These are phyloP conservation scores for Regulus satrapa DNA, from an alignment of 2,113 vertebrate species.

Conservation along the genomic window DNA sequence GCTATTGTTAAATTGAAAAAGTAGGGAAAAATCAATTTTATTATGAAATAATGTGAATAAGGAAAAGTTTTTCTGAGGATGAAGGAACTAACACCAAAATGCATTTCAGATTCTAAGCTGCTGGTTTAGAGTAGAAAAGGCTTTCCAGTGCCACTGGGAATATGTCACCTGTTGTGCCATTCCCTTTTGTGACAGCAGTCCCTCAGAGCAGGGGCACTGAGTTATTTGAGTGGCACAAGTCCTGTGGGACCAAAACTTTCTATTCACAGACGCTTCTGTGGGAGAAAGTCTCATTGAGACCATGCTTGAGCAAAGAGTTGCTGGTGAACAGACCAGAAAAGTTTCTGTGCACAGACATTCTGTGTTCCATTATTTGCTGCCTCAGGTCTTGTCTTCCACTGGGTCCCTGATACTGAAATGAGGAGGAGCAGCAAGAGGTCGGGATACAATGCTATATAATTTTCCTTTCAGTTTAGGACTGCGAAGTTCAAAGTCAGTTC, in stretches of 20 bases:
- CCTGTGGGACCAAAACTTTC: neutral
- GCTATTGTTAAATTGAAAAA: neutral
- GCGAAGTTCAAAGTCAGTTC: neutral
- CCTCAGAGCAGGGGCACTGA: neutral
- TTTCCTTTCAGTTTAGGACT: neutral
- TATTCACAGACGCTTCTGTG: neutral
- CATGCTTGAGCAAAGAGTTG: neutral
- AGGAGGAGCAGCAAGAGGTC: neutral
- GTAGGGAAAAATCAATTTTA: neutral
- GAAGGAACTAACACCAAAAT: neutral
- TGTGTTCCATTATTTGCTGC: neutral
- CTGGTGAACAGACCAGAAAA: neutral
- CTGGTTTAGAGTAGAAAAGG: neutral
- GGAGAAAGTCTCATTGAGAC: neutral
- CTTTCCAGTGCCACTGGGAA: neutral
- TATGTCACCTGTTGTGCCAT: neutral
- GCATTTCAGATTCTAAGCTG: neutral
- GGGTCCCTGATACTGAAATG: neutral
- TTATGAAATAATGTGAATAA: neutral
- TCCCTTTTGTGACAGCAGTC: neutral
- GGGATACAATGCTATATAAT: neutral
- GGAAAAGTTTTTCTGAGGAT: neutral
- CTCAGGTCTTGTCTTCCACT: neutral
- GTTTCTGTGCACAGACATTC: neutral
- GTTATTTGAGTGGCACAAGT: neutral